Conservation (phyloP, 2,797 vertebrate genomes). For the Aldrovandia affinis region DNA sequence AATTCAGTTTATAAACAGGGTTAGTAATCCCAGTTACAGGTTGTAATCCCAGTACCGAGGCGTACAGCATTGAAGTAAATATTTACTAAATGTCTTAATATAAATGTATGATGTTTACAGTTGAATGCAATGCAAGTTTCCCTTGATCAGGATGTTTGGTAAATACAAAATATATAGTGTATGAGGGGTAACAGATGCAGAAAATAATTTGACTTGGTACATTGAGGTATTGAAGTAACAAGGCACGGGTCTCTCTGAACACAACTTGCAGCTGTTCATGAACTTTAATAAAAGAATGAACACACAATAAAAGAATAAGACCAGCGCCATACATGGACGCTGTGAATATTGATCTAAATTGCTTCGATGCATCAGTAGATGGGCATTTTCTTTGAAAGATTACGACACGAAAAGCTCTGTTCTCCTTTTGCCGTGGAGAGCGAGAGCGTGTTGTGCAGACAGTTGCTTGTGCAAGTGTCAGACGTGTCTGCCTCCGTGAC, state of each 20-base stretch:
- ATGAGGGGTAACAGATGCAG: not conserved
- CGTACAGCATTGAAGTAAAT: not conserved
- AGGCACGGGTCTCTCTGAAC: not conserved
- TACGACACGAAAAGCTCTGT: not conserved
- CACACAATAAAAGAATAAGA: not conserved
- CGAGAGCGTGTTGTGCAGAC: not conserved
- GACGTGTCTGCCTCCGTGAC: slow-evolving; percentile 7
- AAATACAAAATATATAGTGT: not conserved
- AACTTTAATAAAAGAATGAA: not conserved
- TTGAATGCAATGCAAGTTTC: too few relatives aligned
- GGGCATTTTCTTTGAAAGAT: not conserved
- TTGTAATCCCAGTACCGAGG: not conserved
- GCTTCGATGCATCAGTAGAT: not conserved
- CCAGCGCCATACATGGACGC: not conserved
- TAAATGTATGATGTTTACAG: not conserved
- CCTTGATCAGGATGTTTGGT: not conserved
- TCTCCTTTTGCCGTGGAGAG: too few relatives aligned
- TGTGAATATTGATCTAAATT: not conserved
- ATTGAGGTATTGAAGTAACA: not conserved
- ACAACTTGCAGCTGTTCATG: not conserved
- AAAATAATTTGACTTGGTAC: not conserved
- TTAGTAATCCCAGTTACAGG: too few relatives aligned
- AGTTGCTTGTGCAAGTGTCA: not conserved
- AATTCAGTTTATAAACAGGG: not conserved
- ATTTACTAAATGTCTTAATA: not conserved